A percentile compares a stretch with the other conserved stretches of the same genome.
Conservation (phyloP, 2,113 vertebrate species). For the Prionailurus bengalensis region DNA sequence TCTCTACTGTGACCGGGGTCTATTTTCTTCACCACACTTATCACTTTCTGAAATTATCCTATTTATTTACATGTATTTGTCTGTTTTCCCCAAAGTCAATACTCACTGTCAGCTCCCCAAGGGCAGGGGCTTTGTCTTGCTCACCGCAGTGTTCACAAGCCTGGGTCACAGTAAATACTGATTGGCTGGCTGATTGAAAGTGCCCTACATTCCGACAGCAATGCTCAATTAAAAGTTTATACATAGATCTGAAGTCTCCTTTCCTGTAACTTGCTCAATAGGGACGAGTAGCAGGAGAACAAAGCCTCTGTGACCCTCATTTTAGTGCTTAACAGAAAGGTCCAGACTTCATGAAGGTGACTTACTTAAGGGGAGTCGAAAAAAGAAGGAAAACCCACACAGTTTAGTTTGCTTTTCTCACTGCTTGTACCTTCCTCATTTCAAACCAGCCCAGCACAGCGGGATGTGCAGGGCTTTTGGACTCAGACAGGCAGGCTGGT, state of each 20-base stretch:
- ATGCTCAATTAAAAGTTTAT: constrained; percentile 25
- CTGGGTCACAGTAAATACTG: background rate
- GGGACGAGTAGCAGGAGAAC: background rate
- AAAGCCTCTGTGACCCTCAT: background rate
- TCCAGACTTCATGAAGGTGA: background rate
- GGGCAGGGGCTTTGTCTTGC: background rate
- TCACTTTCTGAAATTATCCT: background rate
- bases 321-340: background rate
- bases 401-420: background rate
- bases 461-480: background rate
- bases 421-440: background rate
- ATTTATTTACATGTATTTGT: constrained; percentile 35
- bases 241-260: background rate
- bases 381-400: background rate
- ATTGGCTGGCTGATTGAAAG: background rate
- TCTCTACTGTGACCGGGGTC: background rate
- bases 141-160: background rate
- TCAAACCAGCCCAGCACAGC: background rate
- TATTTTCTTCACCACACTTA: background rate
- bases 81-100: background rate
- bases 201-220: background rate
- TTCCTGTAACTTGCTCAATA: background rate
- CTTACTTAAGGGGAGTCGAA: background rate
- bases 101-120: background rate
- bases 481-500: background rate